Conservation (phyloP, 2,113 vertebrate species). For the Ammodytes marinus region DNA sequence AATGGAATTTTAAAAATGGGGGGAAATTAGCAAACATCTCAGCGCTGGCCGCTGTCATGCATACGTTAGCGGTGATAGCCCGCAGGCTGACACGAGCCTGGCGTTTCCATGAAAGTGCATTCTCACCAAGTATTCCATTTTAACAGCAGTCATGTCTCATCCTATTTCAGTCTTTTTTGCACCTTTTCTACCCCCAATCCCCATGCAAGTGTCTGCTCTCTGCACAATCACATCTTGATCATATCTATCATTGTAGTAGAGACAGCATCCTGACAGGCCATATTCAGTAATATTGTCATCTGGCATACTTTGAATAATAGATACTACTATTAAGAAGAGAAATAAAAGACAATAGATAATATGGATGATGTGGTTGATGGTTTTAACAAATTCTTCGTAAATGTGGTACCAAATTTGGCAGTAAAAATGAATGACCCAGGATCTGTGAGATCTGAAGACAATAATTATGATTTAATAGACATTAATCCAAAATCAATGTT, state of each 20-base stretch:
- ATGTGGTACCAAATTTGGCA: too few species aligned
- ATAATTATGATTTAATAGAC: too few species aligned
- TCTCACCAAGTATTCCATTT: slow-evolving; percentile 74
- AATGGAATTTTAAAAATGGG: slow-evolving; percentile 84
- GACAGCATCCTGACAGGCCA: neutral
- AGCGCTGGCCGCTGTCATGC: slow-evolving; percentile 73
- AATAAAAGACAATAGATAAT: too few species aligned
- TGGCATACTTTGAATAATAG: neutral
- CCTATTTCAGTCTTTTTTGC: slow-evolving; percentile 49
- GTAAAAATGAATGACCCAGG: too few species aligned
- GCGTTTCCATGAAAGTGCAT: slow-evolving; percentile 70
- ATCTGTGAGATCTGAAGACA: too few species aligned
- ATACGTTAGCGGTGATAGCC: slow-evolving; percentile 80
- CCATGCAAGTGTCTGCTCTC: slow-evolving; percentile 23
- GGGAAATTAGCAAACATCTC: slow-evolving; percentile 84
- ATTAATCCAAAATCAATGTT: too few species aligned
- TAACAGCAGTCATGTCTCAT: slow-evolving; percentile 80
- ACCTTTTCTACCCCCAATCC: slow-evolving; percentile 58
- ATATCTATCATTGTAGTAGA: slow-evolving; percentile 39
- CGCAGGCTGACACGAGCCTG: slow-evolving; percentile 70
- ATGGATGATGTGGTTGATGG: too few species aligned
- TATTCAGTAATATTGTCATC: neutral
- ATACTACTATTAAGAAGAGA: too few species aligned
- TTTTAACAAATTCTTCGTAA: too few species aligned
- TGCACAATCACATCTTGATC: slow-evolving; percentile 40